phyloP scores from a whole-genome alignment of 1,140 invertebrate genomes.

The Spodoptera litura region DNA sequence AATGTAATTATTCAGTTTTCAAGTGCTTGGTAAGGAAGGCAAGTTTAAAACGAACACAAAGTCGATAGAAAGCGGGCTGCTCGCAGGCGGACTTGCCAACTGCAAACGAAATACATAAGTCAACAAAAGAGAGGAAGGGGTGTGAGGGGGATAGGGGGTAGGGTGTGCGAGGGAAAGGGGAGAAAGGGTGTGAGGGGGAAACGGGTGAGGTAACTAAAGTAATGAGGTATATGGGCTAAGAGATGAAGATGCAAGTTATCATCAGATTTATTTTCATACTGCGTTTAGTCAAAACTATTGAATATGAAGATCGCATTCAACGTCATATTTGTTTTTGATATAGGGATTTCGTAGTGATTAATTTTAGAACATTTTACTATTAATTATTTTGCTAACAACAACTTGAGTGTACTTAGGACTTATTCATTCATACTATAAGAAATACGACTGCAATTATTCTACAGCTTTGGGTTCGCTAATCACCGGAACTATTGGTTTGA shows the following conservation, averaged over 20 bases:
- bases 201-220: too few species aligned
- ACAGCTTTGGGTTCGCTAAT: too few species aligned
- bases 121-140: not conserved
- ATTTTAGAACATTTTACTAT: too few species aligned
- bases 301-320: too few species aligned
- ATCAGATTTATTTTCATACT: not conserved
- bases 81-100: constrained; percentile 18
- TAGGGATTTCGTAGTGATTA: too few species aligned
- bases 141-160: not conserved
- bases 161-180: not conserved
- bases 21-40: constrained; percentile 16
- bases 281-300: too few species aligned
- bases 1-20: constrained; percentile 5
- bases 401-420: too few species aligned
- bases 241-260: too few species aligned
- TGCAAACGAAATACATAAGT: constrained; percentile 27
- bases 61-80: constrained; percentile 17
- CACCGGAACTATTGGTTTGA: too few species aligned
- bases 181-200: not conserved
- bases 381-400: too few species aligned
- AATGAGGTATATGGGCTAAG: too few species aligned
- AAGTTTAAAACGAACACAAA: constrained; percentile 24
- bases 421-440: not conserved
- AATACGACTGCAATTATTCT: not conserved
- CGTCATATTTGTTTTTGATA: too few species aligned